Evolutionary conservation across 2,888 invertebrate species (phyloP).

Genomic region (Germaria angustata): DNA sequence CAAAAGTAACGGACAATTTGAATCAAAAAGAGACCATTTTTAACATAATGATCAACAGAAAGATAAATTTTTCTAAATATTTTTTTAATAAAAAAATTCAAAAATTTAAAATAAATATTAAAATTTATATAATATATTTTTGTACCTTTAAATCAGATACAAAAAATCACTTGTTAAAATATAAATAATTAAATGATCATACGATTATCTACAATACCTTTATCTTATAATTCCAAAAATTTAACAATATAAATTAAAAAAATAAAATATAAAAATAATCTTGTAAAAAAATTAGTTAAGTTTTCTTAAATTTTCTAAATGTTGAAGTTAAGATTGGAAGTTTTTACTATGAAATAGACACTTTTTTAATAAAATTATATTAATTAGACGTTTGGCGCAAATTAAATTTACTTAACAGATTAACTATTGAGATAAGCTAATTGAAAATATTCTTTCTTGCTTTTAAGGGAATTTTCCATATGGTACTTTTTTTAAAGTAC

Average conservation of each 20-base stretch:
- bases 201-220: not conserved
- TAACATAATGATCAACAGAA: too few relatives aligned
- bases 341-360: not conserved
- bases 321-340: not conserved
- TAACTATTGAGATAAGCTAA: too few relatives aligned
- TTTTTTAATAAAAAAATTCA: not conserved
- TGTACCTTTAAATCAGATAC: slow-evolving; percentile 57
- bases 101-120: not conserved
- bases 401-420: not conserved
- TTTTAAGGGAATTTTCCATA: too few relatives aligned
- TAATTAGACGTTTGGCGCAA: not conserved
- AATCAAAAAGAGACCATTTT: too few relatives aligned
- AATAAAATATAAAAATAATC: not conserved
- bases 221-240: not conserved
- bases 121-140: slow-evolving; percentile 55
- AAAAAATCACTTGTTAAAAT: slow-evolving; percentile 27
- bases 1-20: too few relatives aligned
- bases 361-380: not conserved
- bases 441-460: too few relatives aligned
- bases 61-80: not conserved
- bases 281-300: slow-evolving; percentile 27
- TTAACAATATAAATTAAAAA: slow-evolving; percentile 4
- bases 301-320: slow-evolving; percentile 24
- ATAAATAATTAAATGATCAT: not conserved
- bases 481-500: too few relatives aligned